Evolutionary conservation across 2,113 vertebrate genomes (phyloP).

Genomic region (Menidia beryllina): DNA sequence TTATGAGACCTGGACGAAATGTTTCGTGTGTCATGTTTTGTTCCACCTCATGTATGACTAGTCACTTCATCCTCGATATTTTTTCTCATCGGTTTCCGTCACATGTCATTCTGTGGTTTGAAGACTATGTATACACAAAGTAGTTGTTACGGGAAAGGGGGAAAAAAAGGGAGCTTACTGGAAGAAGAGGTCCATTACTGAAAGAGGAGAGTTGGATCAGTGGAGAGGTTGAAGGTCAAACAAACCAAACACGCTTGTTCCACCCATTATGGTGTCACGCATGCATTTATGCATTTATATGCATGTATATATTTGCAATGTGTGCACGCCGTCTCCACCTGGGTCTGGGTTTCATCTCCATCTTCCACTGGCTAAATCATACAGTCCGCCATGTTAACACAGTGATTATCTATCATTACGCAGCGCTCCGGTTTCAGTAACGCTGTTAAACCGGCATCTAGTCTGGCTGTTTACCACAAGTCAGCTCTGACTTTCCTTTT

Average conservation of each 20-base stretch:
- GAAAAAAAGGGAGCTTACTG: constrained; percentile 73
- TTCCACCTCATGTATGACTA: constrained; percentile 70
- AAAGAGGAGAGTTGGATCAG: constrained; percentile 47
- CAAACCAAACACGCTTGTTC: constrained; percentile 61
- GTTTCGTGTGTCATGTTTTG: constrained; percentile 48
- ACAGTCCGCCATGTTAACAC: constrained; percentile 60
- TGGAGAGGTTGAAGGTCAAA: constrained; percentile 73
- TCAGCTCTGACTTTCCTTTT: constrained; percentile 42
- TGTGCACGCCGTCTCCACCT: constrained; percentile 18
- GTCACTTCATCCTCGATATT: constrained; percentile 62
- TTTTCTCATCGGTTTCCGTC: constrained; percentile 63
- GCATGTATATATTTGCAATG: constrained; percentile 18
- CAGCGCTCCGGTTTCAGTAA: constrained; percentile 57
- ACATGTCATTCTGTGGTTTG: constrained; percentile 73
- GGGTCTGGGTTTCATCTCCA: constrained; percentile 58
- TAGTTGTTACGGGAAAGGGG: constrained; percentile 76
- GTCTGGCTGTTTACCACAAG: constrained; percentile 52
- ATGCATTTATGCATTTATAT: constrained; percentile 30
- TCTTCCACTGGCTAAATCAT: constrained; percentile 57
- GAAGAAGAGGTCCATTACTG: constrained; percentile 71
- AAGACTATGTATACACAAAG: constrained; percentile 65
- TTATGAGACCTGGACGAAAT: constrained; percentile 51
- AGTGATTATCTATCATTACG: constrained; percentile 71
- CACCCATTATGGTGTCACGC: constrained; percentile 41
- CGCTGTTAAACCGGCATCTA: constrained; percentile 41